phyloP scores from a whole-genome alignment of 2,113 vertebrate genomes.

The Coturnix japonica region DNA sequence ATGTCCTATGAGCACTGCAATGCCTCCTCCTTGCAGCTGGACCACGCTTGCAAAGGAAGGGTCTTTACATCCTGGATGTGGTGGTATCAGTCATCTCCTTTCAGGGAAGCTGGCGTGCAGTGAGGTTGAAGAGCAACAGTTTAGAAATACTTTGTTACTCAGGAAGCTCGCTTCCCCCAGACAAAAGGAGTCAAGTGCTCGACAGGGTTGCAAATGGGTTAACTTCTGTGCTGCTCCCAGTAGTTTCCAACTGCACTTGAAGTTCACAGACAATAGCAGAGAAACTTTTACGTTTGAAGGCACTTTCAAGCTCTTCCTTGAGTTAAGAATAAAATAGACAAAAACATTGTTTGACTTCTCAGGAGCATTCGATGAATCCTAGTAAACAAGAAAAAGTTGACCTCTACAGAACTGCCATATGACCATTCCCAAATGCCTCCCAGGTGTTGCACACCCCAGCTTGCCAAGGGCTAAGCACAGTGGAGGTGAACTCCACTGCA shows the following conservation, averaged over 20 bases:
- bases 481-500: rapidly evolving
- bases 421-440: background rate
- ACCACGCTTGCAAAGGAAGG: background rate
- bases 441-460: background rate
- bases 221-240: conserved; percentile 9
- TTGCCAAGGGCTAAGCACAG: background rate
- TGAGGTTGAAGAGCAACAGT: background rate
- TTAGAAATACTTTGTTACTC: conserved; percentile 33
- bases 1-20: background rate
- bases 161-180: background rate
- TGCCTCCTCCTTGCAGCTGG: background rate
- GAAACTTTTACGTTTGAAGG: background rate
- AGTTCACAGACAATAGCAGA: background rate
- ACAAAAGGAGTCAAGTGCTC: conserved; percentile 39
- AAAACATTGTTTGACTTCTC: background rate
- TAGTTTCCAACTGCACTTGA: conserved; percentile 25
- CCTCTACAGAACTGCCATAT: background rate
- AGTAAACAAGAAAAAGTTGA: background rate
- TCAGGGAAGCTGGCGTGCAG: background rate
- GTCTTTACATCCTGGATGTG: background rate
- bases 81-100: background rate
- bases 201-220: background rate
- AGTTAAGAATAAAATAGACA: background rate
- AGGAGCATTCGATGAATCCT: background rate
- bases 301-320: background rate